A percentile compares a stretch with the other conserved stretches of the same genome.
Conservation (phyloP, 2,888 invertebrate genomes). For the Diaperis boleti region DNA sequence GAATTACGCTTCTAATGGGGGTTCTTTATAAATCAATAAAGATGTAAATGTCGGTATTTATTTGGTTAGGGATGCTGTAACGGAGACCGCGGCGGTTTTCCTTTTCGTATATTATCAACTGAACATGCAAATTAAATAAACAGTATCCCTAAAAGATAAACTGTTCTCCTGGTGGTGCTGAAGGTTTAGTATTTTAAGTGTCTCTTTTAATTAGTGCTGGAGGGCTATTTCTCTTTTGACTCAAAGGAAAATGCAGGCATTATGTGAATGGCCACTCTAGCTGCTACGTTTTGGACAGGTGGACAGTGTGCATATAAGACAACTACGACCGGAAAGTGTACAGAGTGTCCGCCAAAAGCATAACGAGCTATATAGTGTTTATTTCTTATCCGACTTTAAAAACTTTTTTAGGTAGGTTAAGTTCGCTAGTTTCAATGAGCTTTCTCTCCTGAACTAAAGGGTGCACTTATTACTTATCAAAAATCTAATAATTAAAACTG, state of each 20-base stretch:
- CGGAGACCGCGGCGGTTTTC: conserved; percentile 2
- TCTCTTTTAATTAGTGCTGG: conserved; percentile 31
- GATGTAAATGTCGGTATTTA: conserved; percentile 7
- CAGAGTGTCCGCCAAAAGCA: no score
- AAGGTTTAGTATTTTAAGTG: conserved; percentile 26
- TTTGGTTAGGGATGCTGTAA: background rate
- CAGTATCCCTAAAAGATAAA: conserved; percentile 19
- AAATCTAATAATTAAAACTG: no score
- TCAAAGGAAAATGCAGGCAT: conserved; percentile 3
- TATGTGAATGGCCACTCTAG: conserved; percentile 2
- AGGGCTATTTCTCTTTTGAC: conserved; percentile 19
- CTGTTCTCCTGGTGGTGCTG: conserved; percentile 21
- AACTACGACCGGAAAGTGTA: no score
- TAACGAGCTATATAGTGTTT: no score
- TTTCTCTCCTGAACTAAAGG: no score
- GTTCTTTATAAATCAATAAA: conserved; percentile 29
- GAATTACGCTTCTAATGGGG: conserved; percentile 10
- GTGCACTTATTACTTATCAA: no score
- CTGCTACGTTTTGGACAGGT: background rate
- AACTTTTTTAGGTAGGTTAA: no score
- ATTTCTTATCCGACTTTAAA: no score
- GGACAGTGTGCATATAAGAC: no score
- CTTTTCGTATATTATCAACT: conserved; percentile 14
- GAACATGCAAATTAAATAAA: conserved; percentile 27
- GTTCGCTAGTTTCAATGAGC: no score